Conservation (phyloP, 1,140 invertebrate genomes). For the Drosophila pseudoobscura region DNA sequence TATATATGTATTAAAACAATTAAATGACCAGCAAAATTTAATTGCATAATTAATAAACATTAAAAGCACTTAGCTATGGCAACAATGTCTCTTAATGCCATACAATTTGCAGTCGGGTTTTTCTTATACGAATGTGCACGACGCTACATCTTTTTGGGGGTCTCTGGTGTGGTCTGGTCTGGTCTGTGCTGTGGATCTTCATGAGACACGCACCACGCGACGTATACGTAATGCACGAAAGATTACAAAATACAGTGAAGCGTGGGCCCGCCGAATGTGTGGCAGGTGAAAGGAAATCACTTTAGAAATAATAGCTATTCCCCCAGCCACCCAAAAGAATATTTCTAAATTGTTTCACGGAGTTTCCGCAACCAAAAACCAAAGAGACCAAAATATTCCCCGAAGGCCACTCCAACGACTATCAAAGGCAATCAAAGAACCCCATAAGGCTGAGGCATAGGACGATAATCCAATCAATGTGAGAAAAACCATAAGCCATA, state of each 20-base stretch:
- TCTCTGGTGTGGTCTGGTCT: slow-evolving; percentile 2
- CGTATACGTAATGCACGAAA: slow-evolving; percentile 37
- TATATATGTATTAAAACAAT: slow-evolving; percentile 55
- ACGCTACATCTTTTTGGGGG: slow-evolving; percentile 1
- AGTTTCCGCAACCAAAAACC: not conserved
- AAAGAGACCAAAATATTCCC: not conserved
- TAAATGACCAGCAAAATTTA: slow-evolving; percentile 77
- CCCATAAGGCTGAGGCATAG: too few relatives aligned
- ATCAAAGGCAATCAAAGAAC: not conserved
- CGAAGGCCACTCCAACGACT: too few relatives aligned
- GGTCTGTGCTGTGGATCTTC: slow-evolving; percentile 29
- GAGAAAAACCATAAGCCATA: too few relatives aligned
- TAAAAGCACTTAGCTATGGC: slow-evolving; percentile 79
- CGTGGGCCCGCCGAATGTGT: not conserved
- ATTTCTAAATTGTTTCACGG: not conserved
- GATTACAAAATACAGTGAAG: slow-evolving; percentile 27
- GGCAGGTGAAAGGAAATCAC: not conserved
- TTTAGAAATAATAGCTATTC: not conserved
- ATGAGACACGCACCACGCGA: slow-evolving; percentile 51
- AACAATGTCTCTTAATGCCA: slow-evolving; percentile 69
- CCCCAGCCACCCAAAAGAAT: not conserved
- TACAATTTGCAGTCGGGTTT: slow-evolving; percentile 70
- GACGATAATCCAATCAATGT: too few relatives aligned
- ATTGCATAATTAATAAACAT: slow-evolving; percentile 82
- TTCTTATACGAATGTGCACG: slow-evolving; percentile 5